phyloP scores from a whole-genome alignment of 2,113 vertebrate genomes.

The Sebastes schlegelii region DNA sequence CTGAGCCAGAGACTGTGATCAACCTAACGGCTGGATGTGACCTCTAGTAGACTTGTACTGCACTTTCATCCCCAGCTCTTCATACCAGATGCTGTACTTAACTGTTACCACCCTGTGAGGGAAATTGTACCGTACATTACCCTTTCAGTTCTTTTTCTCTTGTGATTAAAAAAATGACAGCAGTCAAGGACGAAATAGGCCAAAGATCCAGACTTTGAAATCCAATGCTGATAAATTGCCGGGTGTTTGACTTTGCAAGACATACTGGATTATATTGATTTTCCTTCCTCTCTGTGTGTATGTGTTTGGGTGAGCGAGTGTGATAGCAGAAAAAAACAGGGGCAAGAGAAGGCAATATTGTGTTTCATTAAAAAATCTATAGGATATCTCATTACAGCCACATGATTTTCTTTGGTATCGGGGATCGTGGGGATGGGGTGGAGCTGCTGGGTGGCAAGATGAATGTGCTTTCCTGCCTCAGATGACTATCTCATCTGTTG shows the following conservation, averaged over 20 bases:
- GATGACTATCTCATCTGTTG: constrained; percentile 73
- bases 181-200: constrained; percentile 64
- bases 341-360: constrained; percentile 75
- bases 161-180: constrained; percentile 38
- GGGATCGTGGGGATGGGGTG: constrained; percentile 45
- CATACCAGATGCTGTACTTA: constrained; percentile 7
- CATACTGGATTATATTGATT: constrained; percentile 79
- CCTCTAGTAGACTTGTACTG: constrained; percentile 26
- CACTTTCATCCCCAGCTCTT: constrained; percentile 31
- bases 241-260: constrained; percentile 74
- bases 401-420: constrained; percentile 74
- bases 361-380: constrained; percentile 83
- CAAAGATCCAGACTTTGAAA: constrained; percentile 72
- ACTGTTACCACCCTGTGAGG: not conserved
- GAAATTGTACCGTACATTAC: not conserved
- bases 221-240: constrained; percentile 78
- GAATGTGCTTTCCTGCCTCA: constrained; percentile 69
- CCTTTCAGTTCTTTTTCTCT: not conserved
- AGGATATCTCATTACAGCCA: constrained; percentile 78
- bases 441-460: constrained; percentile 65
- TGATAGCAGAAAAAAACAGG: constrained; percentile 55
- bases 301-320: constrained; percentile 59
- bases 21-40: constrained; percentile 33
- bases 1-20: constrained; percentile 41
- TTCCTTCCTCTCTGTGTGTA: constrained; percentile 47